These are phyloP conservation scores for Podabrus alpinus DNA, from an alignment of 2,888 invertebrate genomes.

Conservation along the genomic window DNA sequence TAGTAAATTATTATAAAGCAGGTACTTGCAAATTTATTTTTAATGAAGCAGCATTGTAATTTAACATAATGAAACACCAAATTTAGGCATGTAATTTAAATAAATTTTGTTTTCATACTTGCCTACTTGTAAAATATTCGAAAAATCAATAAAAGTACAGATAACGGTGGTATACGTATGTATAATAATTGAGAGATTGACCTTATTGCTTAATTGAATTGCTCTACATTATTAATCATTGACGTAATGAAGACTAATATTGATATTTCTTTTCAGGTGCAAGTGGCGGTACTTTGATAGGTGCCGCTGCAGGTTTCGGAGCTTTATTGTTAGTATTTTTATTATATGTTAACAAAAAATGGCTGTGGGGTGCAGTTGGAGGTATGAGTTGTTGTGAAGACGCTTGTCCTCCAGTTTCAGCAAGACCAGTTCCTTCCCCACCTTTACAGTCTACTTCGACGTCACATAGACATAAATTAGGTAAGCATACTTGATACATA, in stretches of 20 bases:
- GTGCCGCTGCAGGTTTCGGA: conserved; percentile 83
- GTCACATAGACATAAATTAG: conserved; percentile 49
- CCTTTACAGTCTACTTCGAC: conserved; percentile 52
- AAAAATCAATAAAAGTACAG: background rate
- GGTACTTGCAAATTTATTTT: background rate
- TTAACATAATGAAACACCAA: background rate
- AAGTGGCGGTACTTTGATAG: conserved; percentile 87
- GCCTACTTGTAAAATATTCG: background rate
- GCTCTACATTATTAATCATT: background rate
- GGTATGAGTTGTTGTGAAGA: conserved; percentile 68
- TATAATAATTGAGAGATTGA: background rate
- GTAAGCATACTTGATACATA: conserved; percentile 43
- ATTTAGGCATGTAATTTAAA: background rate
- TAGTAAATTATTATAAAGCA: background rate
- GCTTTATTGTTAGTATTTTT: conserved; percentile 81
- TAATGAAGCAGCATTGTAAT: background rate
- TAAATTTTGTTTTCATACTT: background rate
- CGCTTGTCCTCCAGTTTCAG: conserved; percentile 54
- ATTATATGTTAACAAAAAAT: conserved; percentile 84
- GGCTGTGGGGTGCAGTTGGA: conserved; percentile 69
- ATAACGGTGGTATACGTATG: background rate
- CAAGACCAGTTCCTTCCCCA: conserved; percentile 54
- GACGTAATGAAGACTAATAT: background rate
- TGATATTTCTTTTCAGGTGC: conserved; percentile 55
- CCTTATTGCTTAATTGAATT: background rate